Base-by-base conservation (phyloP, 1,140 invertebrate genomes). In the Drosophila obscura region DNA sequence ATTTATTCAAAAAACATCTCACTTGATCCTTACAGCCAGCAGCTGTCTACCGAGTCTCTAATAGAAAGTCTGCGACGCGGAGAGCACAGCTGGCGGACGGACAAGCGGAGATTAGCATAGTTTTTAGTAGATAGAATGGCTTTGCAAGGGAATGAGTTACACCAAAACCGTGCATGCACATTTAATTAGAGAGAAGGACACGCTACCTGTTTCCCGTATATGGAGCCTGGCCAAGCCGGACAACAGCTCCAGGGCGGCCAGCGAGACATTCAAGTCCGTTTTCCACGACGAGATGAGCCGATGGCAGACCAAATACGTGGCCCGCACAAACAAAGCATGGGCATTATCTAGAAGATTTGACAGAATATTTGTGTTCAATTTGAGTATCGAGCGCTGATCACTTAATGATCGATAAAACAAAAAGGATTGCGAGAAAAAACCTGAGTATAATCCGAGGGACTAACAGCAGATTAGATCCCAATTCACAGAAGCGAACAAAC, bases 211-310 rank as follows among this genome's bases (percentile, higher is more conserved):
- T 92, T 97, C 96, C 43, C 95, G 94, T 64, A 97, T 96, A 59
- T 96, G 95, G 1, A 97, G 94, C 82, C 96, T 95, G 19, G 98
- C 97, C 13, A 99, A 93, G 16, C 97, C 97, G 13, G 96, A 96
- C 0, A 99, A 92, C 41, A 99, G 94, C 92, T 99, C 98, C 58
- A 99, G 93, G 0, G 98, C 98, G 5, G 98, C 97, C 44, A 99
- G 92, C 0, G 98, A 98, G 11, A 98, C 96, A 91, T 98, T 98
- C n/a, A 99, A 92, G 93, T 99, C 98, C 1, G 96, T 95, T 93
- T 98, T 98, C 98, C 98, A 99, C 0, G 97, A 97, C 0, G 97
- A 97, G 84, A 98, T 98, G 26, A 99, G 93, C 43, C 97, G 95
- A 92, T 98, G 97, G 91, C 97, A 99, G 7, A 99, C 97, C 69